Percentiles rank a stretch among this genome's conserved stretches.
Conservation (phyloP, 30 jellyfish, hydroid and myxozoan genomes). For the Pelagia noctiluca region DNA sequence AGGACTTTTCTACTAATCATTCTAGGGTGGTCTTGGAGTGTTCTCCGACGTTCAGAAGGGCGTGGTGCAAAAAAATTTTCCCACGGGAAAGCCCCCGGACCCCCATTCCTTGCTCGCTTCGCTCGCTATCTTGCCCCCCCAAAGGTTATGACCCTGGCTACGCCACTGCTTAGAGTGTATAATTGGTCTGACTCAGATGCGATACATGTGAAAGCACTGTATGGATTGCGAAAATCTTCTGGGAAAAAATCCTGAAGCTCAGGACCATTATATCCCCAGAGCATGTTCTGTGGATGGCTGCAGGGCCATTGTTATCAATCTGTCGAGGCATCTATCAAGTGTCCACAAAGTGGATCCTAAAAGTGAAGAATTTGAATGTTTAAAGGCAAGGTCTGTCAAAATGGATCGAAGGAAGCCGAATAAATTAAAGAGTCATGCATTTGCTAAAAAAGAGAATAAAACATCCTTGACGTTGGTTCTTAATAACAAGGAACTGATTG, state of each 20-base stretch:
- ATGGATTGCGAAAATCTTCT: constrained; percentile 29
- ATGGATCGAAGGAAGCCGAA: constrained; percentile 23
- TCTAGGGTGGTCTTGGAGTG: no score
- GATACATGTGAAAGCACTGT: constrained; percentile 44
- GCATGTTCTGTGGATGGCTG: constrained; percentile 64
- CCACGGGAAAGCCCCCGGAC: no score
- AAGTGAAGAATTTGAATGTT: constrained; percentile 10
- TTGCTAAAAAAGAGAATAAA: not conserved
- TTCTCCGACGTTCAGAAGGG: no score
- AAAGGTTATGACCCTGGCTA: no score
- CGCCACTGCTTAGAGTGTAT: no score
- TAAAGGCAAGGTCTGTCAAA: constrained; percentile 37
- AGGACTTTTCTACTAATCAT: no score
- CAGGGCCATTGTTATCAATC: constrained; percentile 35
- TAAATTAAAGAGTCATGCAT: not conserved
- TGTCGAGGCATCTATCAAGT: constrained; percentile 43
- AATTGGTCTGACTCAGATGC: constrained; percentile 52
- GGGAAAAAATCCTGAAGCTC: constrained; percentile 28
- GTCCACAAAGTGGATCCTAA: constrained; percentile 41
- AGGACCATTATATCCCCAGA: constrained; percentile 22
- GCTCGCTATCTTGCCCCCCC: no score
- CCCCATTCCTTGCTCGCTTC: no score
- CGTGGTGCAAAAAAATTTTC: no score
- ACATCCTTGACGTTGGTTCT: constrained; percentile 39
- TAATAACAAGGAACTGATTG: constrained; percentile 7